These are phyloP conservation scores for Parnassius orleans DNA, from an alignment of 2,888 invertebrate genomes.

Conservation along the genomic window DNA sequence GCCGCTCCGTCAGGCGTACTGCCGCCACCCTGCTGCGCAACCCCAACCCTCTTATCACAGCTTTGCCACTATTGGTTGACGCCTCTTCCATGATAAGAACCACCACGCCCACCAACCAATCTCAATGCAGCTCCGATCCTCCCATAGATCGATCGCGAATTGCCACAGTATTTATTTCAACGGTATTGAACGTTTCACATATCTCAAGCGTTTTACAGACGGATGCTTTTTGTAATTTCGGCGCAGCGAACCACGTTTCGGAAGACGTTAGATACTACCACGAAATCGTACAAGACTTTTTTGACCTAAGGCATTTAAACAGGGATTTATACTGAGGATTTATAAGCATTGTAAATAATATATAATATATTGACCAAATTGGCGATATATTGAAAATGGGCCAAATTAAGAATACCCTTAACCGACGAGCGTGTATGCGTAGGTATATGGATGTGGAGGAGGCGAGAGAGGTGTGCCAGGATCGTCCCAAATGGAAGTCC, in stretches of 20 bases:
- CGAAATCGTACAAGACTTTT: neutral
- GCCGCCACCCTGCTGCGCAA: constrained; percentile 64
- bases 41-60: constrained; percentile 75
- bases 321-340: too few species aligned
- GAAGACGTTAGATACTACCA: constrained; percentile 3
- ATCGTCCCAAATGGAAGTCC: too few species aligned
- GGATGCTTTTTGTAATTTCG: constrained; percentile 24
- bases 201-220: constrained; percentile 50
- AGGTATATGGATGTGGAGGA: too few species aligned
- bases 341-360: too few species aligned
- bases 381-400: too few species aligned
- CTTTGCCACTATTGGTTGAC: constrained; percentile 60
- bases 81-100: constrained; percentile 61
- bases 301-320: too few species aligned
- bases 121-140: constrained; percentile 51
- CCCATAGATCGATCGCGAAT: constrained; percentile 73
- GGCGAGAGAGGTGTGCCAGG: too few species aligned
- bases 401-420: too few species aligned
- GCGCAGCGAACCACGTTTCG: constrained; percentile 6
- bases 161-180: constrained; percentile 60
- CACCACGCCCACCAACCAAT: constrained; percentile 75
- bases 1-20: constrained; percentile 64
- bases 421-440: too few species aligned
- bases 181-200: constrained; percentile 66
- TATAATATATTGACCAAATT: too few species aligned